Evolutionary conservation across 2,113 vertebrate species (phyloP).

Genomic region (Cyprinodon brontotheroides): DNA sequence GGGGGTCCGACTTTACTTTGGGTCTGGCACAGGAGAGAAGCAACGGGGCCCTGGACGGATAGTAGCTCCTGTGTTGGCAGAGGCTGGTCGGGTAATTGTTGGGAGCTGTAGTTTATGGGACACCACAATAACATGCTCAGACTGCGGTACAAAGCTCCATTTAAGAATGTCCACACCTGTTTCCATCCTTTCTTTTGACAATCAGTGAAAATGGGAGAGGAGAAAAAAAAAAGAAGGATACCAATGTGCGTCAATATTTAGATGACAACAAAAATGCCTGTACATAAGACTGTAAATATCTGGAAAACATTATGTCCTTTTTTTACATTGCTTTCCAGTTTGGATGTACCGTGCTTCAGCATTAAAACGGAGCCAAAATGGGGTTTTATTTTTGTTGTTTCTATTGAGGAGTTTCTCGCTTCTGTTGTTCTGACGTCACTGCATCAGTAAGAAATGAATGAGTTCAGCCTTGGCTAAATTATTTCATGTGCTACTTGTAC

Average conservation of each 20-base stretch:
- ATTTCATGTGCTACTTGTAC: conserved; percentile 80
- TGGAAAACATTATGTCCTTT: conserved; percentile 76
- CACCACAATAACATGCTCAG: conserved; percentile 39
- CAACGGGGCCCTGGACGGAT: conserved; percentile 70
- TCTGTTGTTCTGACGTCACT: conserved; percentile 73
- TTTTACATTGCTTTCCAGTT: conserved; percentile 78
- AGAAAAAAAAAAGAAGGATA: conserved; percentile 64
- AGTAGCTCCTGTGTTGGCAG: conserved; percentile 47
- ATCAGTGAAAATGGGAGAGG: conserved; percentile 71
- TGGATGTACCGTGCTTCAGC: conserved; percentile 75
- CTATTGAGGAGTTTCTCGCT: conserved; percentile 59
- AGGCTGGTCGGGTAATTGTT: conserved; percentile 67
- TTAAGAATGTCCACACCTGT: conserved; percentile 74
- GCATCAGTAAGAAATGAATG: conserved; percentile 74
- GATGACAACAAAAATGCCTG: conserved; percentile 67
- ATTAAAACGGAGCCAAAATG: conserved; percentile 70
- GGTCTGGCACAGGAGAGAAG: conserved; percentile 73
- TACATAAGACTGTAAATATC: conserved; percentile 79
- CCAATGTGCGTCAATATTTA: conserved; percentile 72
- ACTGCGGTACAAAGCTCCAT: conserved; percentile 56
- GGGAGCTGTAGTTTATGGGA: conserved; percentile 65
- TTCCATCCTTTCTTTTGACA: conserved; percentile 79
- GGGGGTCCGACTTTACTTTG: conserved; percentile 77
- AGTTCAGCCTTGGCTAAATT: conserved; percentile 75
- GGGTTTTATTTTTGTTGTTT: conserved; percentile 55